Evolutionary conservation across 2,888 invertebrate species (phyloP).

Genomic region (Hecatera dysodea): DNA sequence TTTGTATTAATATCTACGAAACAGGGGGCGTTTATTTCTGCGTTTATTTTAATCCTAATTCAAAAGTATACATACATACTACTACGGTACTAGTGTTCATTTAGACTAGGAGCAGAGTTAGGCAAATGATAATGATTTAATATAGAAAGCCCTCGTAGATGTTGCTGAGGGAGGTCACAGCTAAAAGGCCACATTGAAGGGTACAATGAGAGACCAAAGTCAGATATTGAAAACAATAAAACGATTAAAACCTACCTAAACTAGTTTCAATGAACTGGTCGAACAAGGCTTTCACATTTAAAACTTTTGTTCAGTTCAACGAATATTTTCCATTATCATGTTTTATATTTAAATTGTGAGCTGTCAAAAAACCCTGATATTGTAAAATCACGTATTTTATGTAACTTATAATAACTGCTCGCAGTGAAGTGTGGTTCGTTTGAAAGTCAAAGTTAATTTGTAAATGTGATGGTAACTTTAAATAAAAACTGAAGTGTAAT

Average conservation of each 20-base stretch:
- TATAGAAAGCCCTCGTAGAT: not conserved
- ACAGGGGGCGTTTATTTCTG: too few species aligned
- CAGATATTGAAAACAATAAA: not conserved
- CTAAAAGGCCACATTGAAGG: not conserved
- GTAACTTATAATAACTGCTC: conserved; percentile 12
- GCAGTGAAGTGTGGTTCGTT: not conserved
- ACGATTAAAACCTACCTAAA: too few species aligned
- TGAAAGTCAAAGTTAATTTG: conserved; percentile 32
- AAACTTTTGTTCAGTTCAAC: not conserved
- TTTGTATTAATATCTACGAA: too few species aligned
- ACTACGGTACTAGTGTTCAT: not conserved
- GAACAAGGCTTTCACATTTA: not conserved
- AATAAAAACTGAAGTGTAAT: not conserved
- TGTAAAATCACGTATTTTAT: conserved; percentile 20
- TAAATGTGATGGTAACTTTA: conserved; percentile 5
- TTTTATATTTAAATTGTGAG: not conserved
- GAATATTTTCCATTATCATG: conserved; percentile 1
- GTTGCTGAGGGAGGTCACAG: not conserved
- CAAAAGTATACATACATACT: too few species aligned
- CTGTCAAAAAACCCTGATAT: not conserved
- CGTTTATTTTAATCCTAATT: too few species aligned
- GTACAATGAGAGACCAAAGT: not conserved
- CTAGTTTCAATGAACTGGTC: not conserved
- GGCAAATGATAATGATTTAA: not conserved
- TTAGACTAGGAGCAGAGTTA: not conserved